A percentile compares a stretch with the other conserved stretches of the same genome.
Evolutionary conservation across 2,113 vertebrate species (phyloP).

Genomic region (Accipiter cooperii): DNA sequence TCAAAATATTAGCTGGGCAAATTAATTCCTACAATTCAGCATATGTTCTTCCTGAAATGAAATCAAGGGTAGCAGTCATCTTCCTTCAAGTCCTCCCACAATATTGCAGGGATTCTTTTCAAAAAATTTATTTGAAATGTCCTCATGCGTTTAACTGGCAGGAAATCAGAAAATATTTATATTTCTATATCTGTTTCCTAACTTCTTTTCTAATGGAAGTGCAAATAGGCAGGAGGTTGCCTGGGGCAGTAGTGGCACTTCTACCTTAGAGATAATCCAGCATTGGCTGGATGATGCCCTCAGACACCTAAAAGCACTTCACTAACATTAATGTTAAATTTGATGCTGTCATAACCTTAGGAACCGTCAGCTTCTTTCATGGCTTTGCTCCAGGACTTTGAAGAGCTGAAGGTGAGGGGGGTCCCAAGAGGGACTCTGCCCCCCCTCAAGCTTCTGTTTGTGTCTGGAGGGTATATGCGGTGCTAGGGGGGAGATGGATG

Average conservation of each 20-base stretch:
- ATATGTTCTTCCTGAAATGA: slow-evolving; percentile 9
- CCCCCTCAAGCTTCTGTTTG: not conserved
- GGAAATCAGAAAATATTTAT: not conserved
- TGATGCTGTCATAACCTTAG: not conserved
- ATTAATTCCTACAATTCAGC: not conserved
- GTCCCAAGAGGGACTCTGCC: not conserved
- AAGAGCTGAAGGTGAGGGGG: not conserved
- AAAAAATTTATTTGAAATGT: not conserved
- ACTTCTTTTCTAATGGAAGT: not conserved
- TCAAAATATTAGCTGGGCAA: slow-evolving; percentile 54
- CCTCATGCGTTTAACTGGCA: not conserved
- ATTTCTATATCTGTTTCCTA: not conserved
- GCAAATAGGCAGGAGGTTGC: not conserved
- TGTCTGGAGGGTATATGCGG: not conserved
- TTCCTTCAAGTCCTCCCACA: slow-evolving; percentile 42
- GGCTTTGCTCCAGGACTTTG: not conserved
- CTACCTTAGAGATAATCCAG: not conserved
- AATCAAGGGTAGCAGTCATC: slow-evolving; percentile 15
- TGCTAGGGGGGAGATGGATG: not conserved
- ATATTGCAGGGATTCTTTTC: not conserved
- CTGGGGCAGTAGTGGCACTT: not conserved
- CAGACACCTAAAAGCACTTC: not conserved
- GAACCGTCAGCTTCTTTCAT: not conserved
- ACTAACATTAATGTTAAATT: not conserved
- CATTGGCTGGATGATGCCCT: not conserved